Base-by-base conservation (phyloP, 2,797 vertebrate genomes). In the Siniperca scherzeri region DNA sequence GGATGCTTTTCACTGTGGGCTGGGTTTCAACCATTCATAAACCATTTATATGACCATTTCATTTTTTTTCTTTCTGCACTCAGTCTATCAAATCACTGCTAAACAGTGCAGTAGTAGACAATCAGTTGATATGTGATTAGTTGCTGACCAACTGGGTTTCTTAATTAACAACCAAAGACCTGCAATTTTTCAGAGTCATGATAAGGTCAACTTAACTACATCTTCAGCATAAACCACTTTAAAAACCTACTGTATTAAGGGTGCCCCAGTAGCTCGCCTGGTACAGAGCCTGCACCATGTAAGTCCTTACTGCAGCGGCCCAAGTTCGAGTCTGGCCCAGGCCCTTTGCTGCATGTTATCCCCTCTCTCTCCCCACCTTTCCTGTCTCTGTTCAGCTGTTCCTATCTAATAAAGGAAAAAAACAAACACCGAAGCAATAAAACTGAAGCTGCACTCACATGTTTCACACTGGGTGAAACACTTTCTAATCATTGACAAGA, bases 381-480 rank as follows among this genome's bases (percentile, higher is more conserved):
- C 36, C 36, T 36, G 36, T 36, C 5, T 36, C 36, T 36, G 36
- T 36, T 36, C 36, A 36, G 36, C 36, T 36, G 36, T 36, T 36
- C 5, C 36, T 36, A 36, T 36, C 36, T 7, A 36, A 36, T 36
- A 36, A 36, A 6, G 13, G 19, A 7, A 77, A 61, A 55, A 22
- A 8, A 22, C 55, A 53, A 77, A 77, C 56, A 44, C 25, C 25
- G 22, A 71, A 21, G 27, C 38, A n/a, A 21, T 55, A 55, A 60
- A 80, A 62, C 22, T 53, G 56, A n/a, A 36, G 46, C 64, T 44
- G 22, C 36, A 64, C 11, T 33, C 21, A 56, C 14, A 42, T 61
- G 10, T n/a, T 8, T 57, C 53, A 50, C 22, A 19, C 21, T 40
- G 1, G 9, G 9, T 30, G 55, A 53, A 40, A 17, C 8, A 21